Conservation (phyloP, 2,888 invertebrate genomes). For the Sarcophaga variegata region DNA sequence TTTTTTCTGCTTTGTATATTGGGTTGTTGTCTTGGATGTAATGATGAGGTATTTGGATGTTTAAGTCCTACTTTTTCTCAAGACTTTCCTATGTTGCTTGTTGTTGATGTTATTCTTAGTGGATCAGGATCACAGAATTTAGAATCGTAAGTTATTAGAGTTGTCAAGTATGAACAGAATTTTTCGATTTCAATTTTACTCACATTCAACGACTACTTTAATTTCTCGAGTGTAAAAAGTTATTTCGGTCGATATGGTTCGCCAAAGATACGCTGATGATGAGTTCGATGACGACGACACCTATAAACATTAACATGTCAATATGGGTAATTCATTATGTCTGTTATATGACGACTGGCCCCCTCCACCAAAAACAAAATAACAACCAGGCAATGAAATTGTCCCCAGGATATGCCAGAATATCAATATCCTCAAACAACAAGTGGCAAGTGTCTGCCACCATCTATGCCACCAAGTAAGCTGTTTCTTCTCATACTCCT, state of each 20-base stretch:
- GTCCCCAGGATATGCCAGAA: slow-evolving; percentile 57
- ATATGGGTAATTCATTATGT: slow-evolving; percentile 82
- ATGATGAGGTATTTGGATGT: too few species aligned
- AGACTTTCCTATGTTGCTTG: too few species aligned
- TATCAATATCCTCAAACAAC: slow-evolving; percentile 57
- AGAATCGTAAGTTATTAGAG: too few species aligned
- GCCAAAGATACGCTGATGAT: slow-evolving; percentile 8
- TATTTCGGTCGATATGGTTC: background rate
- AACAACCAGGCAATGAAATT: slow-evolving; percentile 6
- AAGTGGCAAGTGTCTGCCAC: slow-evolving; percentile 75
- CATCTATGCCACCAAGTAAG: slow-evolving; percentile 42
- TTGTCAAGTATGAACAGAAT: too few species aligned
- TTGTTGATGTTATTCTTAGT: too few species aligned
- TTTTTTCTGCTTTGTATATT: too few species aligned
- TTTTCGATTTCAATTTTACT: background rate
- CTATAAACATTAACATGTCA: slow-evolving; percentile 82
- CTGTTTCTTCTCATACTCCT: background rate
- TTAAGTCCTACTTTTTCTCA: too few species aligned
- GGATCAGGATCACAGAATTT: too few species aligned
- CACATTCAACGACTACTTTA: background rate
- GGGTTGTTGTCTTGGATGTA: too few species aligned
- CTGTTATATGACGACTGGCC: slow-evolving; percentile 71
- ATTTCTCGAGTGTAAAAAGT: slow-evolving; percentile 14
- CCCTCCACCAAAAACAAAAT: slow-evolving; percentile 17
- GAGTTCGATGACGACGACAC: slow-evolving; percentile 73